A percentile compares a stretch with the other conserved stretches of the same genome.
phyloP scores from a whole-genome alignment of 2,797 vertebrate species.

The Cynopterus sphinx region DNA sequence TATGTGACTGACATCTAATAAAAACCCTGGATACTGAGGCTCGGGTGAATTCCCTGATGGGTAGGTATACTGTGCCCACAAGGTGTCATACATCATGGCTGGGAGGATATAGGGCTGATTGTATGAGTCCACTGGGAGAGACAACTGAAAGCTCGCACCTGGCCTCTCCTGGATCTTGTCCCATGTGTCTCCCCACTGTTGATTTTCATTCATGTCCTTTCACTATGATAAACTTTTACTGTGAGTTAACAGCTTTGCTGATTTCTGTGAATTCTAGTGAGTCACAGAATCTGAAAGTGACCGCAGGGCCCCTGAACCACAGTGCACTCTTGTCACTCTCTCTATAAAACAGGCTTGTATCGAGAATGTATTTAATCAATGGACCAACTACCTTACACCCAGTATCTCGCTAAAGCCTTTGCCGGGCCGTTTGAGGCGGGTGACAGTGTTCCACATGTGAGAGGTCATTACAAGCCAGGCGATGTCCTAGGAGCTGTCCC shows the following conservation, averaged over 20 bases:
- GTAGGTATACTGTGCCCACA: background rate
- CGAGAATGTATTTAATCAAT: background rate
- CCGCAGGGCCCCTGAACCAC: background rate
- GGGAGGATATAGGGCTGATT: background rate
- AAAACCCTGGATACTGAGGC: background rate
- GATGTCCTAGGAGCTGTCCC: background rate
- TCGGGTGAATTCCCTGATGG: background rate
- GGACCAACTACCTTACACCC: background rate
- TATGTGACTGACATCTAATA: background rate
- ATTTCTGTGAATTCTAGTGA: background rate
- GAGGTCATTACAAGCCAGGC: rapidly evolving
- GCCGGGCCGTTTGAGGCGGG: background rate
- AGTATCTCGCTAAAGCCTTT: background rate
- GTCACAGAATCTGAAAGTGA: background rate
- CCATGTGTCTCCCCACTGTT: background rate
- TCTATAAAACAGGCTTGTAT: background rate
- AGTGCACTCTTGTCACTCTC: background rate
- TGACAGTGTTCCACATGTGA: rapidly evolving
- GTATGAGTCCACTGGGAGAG: background rate
- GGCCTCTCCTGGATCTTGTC: background rate
- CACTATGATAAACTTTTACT: too few relatives aligned
- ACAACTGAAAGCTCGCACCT: rapidly evolving
- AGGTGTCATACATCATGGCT: background rate
- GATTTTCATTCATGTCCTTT: background rate
- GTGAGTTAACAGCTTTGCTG: background rate